Evolutionary conservation across 2,113 vertebrate species (phyloP).

Genomic region (Pangasianodon hypophthalmus): DNA sequence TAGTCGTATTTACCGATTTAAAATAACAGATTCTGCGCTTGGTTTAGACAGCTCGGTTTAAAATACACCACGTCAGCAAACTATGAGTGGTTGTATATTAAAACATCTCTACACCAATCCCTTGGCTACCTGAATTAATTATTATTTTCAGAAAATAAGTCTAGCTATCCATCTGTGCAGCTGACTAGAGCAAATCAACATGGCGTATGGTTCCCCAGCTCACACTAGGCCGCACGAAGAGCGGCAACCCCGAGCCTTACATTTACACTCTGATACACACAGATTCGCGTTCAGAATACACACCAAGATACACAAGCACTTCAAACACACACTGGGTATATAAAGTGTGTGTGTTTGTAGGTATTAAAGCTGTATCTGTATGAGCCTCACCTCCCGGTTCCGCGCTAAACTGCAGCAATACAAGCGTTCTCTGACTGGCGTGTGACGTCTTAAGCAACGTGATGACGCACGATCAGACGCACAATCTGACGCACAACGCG

Average conservation of each 20-base stretch:
- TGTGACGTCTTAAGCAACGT: slow-evolving; percentile 34
- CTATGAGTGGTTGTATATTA: background rate
- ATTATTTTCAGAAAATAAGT: background rate
- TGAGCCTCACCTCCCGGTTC: slow-evolving; percentile 56
- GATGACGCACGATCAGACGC: too few species aligned
- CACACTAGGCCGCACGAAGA: slow-evolving; percentile 55
- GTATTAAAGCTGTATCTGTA: background rate
- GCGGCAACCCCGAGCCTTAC: too few species aligned
- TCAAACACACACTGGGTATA: background rate
- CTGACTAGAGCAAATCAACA: slow-evolving; percentile 58
- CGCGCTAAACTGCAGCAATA: slow-evolving; percentile 47
- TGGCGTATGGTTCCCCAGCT: slow-evolving; percentile 59
- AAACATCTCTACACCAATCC: background rate
- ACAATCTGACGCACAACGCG: background rate
- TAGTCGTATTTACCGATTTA: background rate
- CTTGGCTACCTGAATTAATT: too few species aligned
- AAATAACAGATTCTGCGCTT: background rate
- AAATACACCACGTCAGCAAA: background rate
- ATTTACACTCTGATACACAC: background rate
- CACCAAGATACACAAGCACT: background rate
- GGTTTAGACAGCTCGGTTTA: background rate
- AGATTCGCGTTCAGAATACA: background rate
- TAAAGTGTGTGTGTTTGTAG: background rate
- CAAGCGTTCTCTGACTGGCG: slow-evolving; percentile 40
- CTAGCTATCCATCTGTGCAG: background rate